Evolutionary conservation across 2,888 invertebrate genomes (phyloP), one percentile per base, ranked within the genome.

Genomic region (Xanthorhoe spadicearia): DNA sequence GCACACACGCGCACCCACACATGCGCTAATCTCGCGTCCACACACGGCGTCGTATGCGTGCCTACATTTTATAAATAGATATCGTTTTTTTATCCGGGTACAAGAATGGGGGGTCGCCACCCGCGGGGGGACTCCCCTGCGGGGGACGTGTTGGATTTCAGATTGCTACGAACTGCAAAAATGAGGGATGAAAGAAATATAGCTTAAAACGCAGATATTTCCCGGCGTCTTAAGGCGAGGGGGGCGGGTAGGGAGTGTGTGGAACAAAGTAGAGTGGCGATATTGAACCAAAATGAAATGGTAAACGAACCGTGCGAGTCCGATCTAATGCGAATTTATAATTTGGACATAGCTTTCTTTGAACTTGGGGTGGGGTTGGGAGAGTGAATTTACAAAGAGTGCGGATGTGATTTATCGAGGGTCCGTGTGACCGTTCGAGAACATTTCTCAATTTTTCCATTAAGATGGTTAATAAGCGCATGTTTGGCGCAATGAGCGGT

Each of bases 151-250:
- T 92, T 92, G 93, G 93, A 91, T 92, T 93, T 92, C 93, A 93
- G 93, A 93, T 93, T 93, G 93, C 93, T 93, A 92, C 93, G 92
- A 93, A 93, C 93, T 93, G 93, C 93, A 93, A 93, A 93, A 93
- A 93, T 93, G 93, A 93, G 93, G 93, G 93, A 93, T 93, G 93
- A 93, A 93, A 93, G 93, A 93, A 93, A 93, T 93, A 93, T 93
- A 93, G 93, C 93, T 93, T 93, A 93, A 93, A 93, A 93, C 93
- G 93, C 93, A 93, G 93, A 93, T 93, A 93, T 92, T 93, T 92
- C 91, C 90, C 91, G 92, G 89, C 92, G 90, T 92, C 92, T 92
- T 93, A 90, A 93, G 92, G 88, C 86, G 85, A 83, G 81, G 85
- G 83, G 82, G 84, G 81, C 77, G 76, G 78, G 77, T 83, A 80